Percentiles rank a stretch among this genome's conserved stretches.
These are phyloP conservation scores for Alosa alosa DNA, from an alignment of 2,113 vertebrate genomes.

Conservation along the genomic window DNA sequence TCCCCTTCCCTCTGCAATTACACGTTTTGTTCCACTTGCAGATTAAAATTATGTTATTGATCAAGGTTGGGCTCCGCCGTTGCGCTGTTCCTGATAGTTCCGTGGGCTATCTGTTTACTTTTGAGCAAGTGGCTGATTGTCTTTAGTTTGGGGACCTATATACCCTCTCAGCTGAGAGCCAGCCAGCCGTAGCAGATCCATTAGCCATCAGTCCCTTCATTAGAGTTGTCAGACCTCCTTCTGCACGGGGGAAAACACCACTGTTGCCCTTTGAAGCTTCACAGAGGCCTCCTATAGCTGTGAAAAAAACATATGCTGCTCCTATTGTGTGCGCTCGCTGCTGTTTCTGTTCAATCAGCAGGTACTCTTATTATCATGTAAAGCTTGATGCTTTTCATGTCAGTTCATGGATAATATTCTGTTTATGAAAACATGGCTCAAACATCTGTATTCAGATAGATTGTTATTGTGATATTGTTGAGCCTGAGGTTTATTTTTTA, in stretches of 20 bases:
- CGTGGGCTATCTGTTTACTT: conserved; percentile 47
- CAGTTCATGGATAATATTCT: background rate
- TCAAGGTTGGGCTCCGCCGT: conserved; percentile 44
- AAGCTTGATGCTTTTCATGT: background rate
- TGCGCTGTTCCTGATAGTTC: conserved; percentile 28
- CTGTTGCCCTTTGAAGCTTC: background rate
- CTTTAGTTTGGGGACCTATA: conserved; percentile 56
- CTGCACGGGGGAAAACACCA: conserved; percentile 13
- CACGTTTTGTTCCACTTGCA: conserved; percentile 54
- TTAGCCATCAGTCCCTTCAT: conserved; percentile 59
- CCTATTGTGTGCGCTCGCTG: background rate
- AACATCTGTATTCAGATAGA: background rate
- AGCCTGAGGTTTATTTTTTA: background rate
- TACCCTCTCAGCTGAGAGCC: conserved; percentile 57
- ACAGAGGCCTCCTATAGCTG: background rate
- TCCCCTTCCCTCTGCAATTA: conserved; percentile 49
- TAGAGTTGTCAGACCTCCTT: conserved; percentile 59
- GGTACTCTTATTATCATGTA: background rate
- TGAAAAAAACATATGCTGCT: background rate
- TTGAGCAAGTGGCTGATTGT: conserved; percentile 52
- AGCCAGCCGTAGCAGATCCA: conserved; percentile 67
- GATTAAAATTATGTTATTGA: conserved; percentile 63
- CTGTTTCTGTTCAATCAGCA: background rate
- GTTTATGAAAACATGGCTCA: background rate
- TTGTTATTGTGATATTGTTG: background rate